Evolutionary conservation across 2,113 vertebrate genomes (phyloP).

Genomic region (cattle (Bos taurus)): DNA sequence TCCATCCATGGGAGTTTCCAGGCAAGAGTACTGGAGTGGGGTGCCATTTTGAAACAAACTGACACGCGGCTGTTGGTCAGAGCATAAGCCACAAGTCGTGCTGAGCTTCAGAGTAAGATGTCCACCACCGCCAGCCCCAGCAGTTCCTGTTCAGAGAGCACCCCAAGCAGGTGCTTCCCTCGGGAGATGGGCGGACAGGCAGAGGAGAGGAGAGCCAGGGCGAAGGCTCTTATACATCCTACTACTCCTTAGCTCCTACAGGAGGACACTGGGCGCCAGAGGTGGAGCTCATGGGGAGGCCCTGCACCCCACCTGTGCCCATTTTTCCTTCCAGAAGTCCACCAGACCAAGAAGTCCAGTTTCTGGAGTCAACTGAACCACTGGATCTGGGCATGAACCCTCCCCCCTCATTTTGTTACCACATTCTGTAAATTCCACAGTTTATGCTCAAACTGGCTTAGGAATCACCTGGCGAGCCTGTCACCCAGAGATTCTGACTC

Average conservation of each 20-base stretch:
- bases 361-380: not conserved
- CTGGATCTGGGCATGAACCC: not conserved
- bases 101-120: accelerated
- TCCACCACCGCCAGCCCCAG: accelerated
- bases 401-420: accelerated
- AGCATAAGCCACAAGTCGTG: not conserved
- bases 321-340: not conserved
- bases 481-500: not conserved
- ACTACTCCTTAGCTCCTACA: not conserved
- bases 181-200: not conserved
- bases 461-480: not conserved
- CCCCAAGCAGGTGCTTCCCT: not conserved
- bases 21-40: not conserved
- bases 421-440: not conserved
- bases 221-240: too few relatives aligned
- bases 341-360: not conserved
- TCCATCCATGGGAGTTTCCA: not conserved
- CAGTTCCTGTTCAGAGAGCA: not conserved
- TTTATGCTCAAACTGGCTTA: not conserved
- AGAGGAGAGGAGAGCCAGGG: accelerated
- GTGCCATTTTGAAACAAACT: not conserved
- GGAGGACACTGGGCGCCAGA: not conserved
- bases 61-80: accelerated
- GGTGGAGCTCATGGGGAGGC: accelerated
- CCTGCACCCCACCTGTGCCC: accelerated